These are phyloP conservation scores for Zootoca vivipara DNA, from an alignment of 2,113 vertebrate genomes.

Conservation along the genomic window DNA sequence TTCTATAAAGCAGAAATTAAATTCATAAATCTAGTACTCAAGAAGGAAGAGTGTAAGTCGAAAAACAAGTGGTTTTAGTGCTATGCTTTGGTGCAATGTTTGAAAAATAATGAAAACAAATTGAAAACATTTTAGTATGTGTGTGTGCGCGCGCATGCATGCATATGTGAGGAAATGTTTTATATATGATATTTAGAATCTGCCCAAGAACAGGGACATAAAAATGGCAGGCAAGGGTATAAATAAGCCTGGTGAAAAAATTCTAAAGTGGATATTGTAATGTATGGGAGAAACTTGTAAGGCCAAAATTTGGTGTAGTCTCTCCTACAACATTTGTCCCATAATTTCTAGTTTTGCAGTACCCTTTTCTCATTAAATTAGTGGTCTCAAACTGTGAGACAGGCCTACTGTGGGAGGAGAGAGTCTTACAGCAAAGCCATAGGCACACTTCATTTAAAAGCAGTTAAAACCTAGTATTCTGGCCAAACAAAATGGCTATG, in stretches of 20 bases:
- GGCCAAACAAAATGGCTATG: not conserved
- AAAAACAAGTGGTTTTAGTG: conserved; percentile 14
- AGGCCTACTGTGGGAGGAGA: not conserved
- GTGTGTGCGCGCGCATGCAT: not conserved
- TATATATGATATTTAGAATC: not conserved
- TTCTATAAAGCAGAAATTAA: conserved; percentile 67
- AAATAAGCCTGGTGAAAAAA: not conserved
- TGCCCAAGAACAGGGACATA: conserved; percentile 22
- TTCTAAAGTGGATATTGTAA: conserved; percentile 26
- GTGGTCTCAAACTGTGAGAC: not conserved
- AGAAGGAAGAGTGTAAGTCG: conserved; percentile 48
- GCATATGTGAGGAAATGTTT: not conserved
- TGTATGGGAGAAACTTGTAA: not conserved
- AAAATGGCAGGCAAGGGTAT: not conserved
- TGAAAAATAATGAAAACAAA: conserved; percentile 47
- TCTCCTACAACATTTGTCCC: not conserved
- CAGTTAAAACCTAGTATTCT: not conserved
- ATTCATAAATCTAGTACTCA: conserved; percentile 70
- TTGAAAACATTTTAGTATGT: conserved; percentile 9
- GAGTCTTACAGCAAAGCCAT: not conserved
- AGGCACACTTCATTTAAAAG: not conserved
- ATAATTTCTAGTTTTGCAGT: not conserved
- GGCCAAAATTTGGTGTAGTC: not conserved
- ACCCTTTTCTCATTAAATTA: not conserved
- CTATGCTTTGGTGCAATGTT: conserved; percentile 1